Evolutionary conservation across 1,140 invertebrate species (phyloP).

Genomic region (Spodoptera litura): DNA sequence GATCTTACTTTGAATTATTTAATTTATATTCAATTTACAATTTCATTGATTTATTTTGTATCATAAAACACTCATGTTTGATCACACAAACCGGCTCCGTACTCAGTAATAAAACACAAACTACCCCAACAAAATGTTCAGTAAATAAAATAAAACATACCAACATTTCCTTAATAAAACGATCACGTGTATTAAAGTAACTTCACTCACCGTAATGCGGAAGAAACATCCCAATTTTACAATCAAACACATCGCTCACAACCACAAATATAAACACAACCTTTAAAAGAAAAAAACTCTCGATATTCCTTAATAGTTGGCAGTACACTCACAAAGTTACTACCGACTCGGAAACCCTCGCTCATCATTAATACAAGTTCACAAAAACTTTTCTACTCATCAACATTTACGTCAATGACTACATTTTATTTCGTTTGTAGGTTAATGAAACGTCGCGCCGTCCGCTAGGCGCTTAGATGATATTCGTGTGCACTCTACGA

Average conservation of each 20-base stretch:
- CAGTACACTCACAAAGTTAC: slow-evolving; percentile 51
- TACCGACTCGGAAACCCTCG: slow-evolving; percentile 22
- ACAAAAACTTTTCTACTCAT: slow-evolving; percentile 46
- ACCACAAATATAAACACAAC: slow-evolving; percentile 69
- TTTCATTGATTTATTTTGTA: too few species aligned
- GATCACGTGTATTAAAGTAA: slow-evolving; percentile 15
- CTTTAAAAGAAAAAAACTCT: slow-evolving; percentile 55
- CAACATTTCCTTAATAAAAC: slow-evolving; percentile 14
- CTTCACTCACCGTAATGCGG: slow-evolving; percentile 71
- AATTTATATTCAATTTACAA: too few species aligned
- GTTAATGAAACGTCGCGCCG: slow-evolving; percentile 72
- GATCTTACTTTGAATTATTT: too few species aligned
- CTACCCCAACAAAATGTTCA: neutral
- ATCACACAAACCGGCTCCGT: neutral
- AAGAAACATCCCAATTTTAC: slow-evolving; percentile 74
- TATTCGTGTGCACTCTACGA: slow-evolving; percentile 63
- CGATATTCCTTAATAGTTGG: slow-evolving; percentile 55
- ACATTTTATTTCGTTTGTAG: slow-evolving; percentile 59
- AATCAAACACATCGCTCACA: slow-evolving; percentile 71
- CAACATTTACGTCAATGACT: slow-evolving; percentile 49
- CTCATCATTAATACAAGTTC: slow-evolving; percentile 44
- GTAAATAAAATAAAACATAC: neutral
- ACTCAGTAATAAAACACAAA: neutral
- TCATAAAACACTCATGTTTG: neutral
- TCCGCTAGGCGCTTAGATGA: slow-evolving; percentile 29